A percentile compares a stretch with the other conserved stretches of the same genome.
Evolutionary conservation across 2,888 invertebrate species (phyloP).

Genomic region (Aporophyla nigra): DNA sequence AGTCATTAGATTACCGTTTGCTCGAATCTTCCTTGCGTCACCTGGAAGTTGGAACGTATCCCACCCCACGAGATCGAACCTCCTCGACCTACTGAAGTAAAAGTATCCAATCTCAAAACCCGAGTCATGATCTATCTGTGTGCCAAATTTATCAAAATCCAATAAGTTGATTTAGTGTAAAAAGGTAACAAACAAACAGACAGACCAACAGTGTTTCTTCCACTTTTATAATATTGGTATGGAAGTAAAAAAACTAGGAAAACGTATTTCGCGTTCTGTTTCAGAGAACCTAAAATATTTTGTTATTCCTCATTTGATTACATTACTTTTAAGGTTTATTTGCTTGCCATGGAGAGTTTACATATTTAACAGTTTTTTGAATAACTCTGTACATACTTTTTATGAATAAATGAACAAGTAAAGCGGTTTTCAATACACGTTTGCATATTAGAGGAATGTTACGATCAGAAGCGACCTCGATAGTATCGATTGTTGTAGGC

Average conservation of each 20-base stretch:
- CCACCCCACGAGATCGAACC: too few relatives aligned
- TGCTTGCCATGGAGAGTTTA: not conserved
- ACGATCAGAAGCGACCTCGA: constrained; percentile 18
- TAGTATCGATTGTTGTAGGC: not conserved
- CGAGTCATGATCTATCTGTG: not conserved
- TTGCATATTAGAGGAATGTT: constrained; percentile 39
- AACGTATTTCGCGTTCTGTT: not conserved
- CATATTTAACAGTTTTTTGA: constrained; percentile 3
- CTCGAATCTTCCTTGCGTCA: too few relatives aligned
- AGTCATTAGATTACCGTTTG: too few relatives aligned
- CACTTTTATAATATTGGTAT: not conserved
- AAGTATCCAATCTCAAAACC: not conserved
- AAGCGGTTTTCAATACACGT: constrained; percentile 54
- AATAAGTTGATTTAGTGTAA: not conserved
- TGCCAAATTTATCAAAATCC: not conserved
- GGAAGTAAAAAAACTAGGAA: not conserved
- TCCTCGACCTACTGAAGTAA: too few relatives aligned
- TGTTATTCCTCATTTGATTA: not conserved
- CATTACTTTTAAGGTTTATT: constrained; percentile 1
- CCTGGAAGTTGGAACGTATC: too few relatives aligned
- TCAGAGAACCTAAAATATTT: not conserved
- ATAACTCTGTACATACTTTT: not conserved
- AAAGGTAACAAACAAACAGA: not conserved
- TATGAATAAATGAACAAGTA: constrained; percentile 34
- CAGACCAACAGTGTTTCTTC: too few relatives aligned